These are phyloP conservation scores for Drosophila melanosoma DNA, from an alignment of 2,888 invertebrate genomes.

Conservation along the genomic window DNA sequence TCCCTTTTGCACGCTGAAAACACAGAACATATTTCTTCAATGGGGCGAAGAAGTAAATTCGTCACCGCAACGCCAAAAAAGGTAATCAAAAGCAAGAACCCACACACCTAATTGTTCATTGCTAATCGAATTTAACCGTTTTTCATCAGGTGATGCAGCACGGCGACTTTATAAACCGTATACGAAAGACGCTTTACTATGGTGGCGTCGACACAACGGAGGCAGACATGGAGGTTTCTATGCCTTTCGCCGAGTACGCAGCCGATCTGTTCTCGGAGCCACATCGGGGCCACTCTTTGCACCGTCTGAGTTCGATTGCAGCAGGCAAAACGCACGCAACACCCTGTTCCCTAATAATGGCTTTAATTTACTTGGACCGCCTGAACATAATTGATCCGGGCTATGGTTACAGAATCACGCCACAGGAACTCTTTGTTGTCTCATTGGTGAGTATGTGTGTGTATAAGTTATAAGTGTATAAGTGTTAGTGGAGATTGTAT, in stretches of 20 bases:
- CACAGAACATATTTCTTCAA: constrained; percentile 35
- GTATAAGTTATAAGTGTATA: no score
- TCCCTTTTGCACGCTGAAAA: constrained; percentile 36
- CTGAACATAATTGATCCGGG: constrained; percentile 92
- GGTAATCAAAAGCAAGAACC: constrained; percentile 41
- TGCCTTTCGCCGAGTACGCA: constrained; percentile 89
- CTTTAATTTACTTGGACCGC: constrained; percentile 96
- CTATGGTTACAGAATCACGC: constrained; percentile 92
- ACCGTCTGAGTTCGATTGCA: constrained; percentile 91
- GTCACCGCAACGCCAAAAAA: constrained; percentile 69
- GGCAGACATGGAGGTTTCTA: constrained; percentile 90
- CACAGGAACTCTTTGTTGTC: constrained; percentile 96
- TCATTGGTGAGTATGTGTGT: constrained; percentile 90
- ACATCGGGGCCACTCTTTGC: constrained; percentile 90
- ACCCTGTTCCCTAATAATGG: constrained; percentile 96
- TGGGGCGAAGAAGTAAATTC: constrained; percentile 81
- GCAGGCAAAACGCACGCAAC: constrained; percentile 91
- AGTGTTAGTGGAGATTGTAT: neutral
- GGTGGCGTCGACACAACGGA: constrained; percentile 86
- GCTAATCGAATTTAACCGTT: neutral
- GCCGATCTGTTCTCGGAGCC: constrained; percentile 93
- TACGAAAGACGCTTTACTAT: constrained; percentile 95
- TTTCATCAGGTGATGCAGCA: constrained; percentile 86
- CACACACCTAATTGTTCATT: neutral
- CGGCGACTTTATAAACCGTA: constrained; percentile 91